Base-by-base conservation (phyloP, 2,888 invertebrate genomes). In the Eilema depressum region DNA sequence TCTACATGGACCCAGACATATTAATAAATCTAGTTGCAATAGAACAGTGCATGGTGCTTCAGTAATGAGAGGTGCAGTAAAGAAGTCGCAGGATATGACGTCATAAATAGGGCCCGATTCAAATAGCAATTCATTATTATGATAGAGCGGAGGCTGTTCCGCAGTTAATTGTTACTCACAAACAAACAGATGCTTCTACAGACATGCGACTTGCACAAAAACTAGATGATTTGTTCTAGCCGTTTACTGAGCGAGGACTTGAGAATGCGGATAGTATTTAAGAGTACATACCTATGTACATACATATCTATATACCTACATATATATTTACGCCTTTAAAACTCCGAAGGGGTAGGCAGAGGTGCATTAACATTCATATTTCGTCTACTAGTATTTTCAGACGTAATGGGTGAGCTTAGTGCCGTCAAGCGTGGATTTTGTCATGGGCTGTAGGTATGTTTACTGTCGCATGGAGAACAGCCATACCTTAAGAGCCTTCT, bases 41-140 rank as follows among this genome's bases (percentile, higher is more conserved):
- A 28, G 47, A 59, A 20, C 53, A 20, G 30, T 68, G 59, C 65
- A 17, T 63, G 33, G 33, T 64, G 10, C 47, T 41, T 33, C 65
- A 23, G 25, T 78, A 80, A 78, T 74, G 74, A 76, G 72, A 69
- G 65, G 23, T 47, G 69, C 75, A 71, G 71, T 82, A 81, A 82
- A 81, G 80, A 66, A 75, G 69, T 73, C 70, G 72, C 63, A 74
- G 82, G 82, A 82, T 77, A 76, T 76, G 77, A 69, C 75, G 75
- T 82, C 82, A 78, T 82, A 81, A 81, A 81, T 75, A 77, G 67
- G 25, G 64, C 57, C 73, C 53, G 66, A 70, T 67, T 69, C 71
- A 61, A 73, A 33, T 61, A 74, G 70, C 83, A 78, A 82, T 83
- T 83, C 81, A 83, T 83, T 83, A 83, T 81, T 82, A 81, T 82